Evolutionary conservation across 2,113 vertebrate genomes (phyloP).

Genomic region (Danio rerio): DNA sequence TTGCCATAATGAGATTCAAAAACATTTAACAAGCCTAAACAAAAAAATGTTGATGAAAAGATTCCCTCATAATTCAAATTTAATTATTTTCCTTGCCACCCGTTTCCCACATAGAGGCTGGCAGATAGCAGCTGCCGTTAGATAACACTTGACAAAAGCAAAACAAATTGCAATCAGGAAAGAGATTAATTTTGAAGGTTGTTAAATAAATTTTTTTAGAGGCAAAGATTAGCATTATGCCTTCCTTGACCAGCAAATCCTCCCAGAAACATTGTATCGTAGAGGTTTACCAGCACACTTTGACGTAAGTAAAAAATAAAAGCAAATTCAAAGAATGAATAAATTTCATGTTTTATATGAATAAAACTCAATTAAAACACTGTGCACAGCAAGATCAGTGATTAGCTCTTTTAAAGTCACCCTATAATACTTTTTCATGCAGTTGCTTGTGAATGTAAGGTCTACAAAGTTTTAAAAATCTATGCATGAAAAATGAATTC

Average conservation of each 20-base stretch:
- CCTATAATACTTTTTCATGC: too few species aligned
- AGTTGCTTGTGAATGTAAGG: too few species aligned
- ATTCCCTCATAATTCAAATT: conserved; percentile 27
- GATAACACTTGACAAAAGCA: conserved; percentile 24
- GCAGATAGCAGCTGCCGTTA: neutral
- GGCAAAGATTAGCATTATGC: neutral
- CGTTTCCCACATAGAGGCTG: neutral
- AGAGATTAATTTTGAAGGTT: conserved; percentile 6
- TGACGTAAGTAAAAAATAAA: neutral
- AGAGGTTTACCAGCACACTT: neutral
- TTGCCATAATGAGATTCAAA: conserved; percentile 20
- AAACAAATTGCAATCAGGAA: conserved; percentile 22
- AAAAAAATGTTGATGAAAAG: conserved; percentile 6
- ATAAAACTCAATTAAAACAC: too few species aligned
- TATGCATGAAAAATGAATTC: too few species aligned
- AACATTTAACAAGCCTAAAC: conserved; percentile 13
- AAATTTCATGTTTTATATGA: neutral
- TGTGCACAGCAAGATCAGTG: neutral
- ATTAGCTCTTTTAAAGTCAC: neutral
- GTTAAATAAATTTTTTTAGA: neutral
- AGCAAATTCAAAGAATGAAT: neutral
- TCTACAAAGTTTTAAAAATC: too few species aligned
- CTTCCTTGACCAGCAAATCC: neutral
- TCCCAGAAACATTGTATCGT: neutral
- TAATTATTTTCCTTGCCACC: conserved; percentile 17